Evolutionary conservation across 2,113 vertebrate species (phyloP).

Genomic region (Myiozetetes cayanensis): DNA sequence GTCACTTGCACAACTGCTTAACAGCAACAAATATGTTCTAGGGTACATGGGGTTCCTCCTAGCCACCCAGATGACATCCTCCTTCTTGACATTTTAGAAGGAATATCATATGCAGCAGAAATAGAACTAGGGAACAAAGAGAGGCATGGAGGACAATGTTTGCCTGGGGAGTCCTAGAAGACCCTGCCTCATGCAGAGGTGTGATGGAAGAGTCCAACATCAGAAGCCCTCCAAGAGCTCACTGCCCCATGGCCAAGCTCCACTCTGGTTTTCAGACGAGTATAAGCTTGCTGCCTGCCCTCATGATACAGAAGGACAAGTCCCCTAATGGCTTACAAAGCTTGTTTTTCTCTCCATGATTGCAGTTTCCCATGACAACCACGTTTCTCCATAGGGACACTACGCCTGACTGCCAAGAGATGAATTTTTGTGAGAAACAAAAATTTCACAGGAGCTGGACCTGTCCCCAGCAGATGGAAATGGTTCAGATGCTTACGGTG

Average conservation of each 20-base stretch:
- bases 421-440: neutral
- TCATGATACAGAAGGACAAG: neutral
- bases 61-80: neutral
- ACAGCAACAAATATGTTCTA: neutral
- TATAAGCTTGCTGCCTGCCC: neutral
- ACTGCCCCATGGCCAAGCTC: neutral
- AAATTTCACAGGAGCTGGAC: neutral
- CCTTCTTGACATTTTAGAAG: neutral
- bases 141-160: neutral
- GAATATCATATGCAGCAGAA: neutral
- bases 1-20: neutral
- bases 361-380: conserved; percentile 14
- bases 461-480: neutral
- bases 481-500: neutral
- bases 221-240: neutral
- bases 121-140: neutral
- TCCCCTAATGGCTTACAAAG: neutral
- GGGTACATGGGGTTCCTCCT: neutral
- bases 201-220: neutral
- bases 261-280: neutral
- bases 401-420: neutral
- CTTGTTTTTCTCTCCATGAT: neutral
- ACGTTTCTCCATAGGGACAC: neutral
- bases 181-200: neutral
- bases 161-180: neutral